Base-by-base conservation (phyloP, 2,888 invertebrate species). In the Drosophila histrio region DNA sequence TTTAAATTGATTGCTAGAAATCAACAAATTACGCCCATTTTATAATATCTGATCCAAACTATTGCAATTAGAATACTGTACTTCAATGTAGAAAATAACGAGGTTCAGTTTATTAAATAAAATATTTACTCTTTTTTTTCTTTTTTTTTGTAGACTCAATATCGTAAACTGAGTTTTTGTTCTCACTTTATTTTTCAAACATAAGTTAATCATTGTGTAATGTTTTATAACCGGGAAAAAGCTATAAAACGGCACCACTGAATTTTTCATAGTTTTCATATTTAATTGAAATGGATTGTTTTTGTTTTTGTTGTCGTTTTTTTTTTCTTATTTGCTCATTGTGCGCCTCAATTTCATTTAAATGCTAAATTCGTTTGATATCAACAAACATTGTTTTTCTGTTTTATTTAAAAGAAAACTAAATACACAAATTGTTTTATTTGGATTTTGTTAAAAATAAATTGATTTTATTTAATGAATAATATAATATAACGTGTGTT, bases 211-310 rank as follows among this genome's bases (percentile, higher is more conserved):
- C 17, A 52, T 39, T 70, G 59, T 75, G 72, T 78, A 76, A 77
- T 77, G 82, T 85, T 78, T 73, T 69, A 86, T 83, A 73, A 65
- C 78, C 59, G 69, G 60, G 69, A 62, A 62, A 57, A 13, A 70
- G 80, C 77, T 85, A 86, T 78, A 82, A 82, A 83, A 82, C 82
- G 82, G 82, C 86, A 86, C 83, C 82, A 83, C 78, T 86, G 76
- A 83, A 80, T 86, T 86, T 59, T 43, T 60, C 21, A 21, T 47
- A 22, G 54, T 63, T 56, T 63, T 59, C 34, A 36, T 30, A 24
- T 19, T 57, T 61, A 34, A 38, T 77, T 61, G 46, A 60, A 56
- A 47, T 56, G 32, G 46, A 30, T 64, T 62, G 30, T 49, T 66
- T 34, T 66, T 50, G 47, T 58, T 41, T 17, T 44, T 50, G 54